phyloP scores from a whole-genome alignment of 1,140 invertebrate genomes.

The Drosophila novamexicana region DNA sequence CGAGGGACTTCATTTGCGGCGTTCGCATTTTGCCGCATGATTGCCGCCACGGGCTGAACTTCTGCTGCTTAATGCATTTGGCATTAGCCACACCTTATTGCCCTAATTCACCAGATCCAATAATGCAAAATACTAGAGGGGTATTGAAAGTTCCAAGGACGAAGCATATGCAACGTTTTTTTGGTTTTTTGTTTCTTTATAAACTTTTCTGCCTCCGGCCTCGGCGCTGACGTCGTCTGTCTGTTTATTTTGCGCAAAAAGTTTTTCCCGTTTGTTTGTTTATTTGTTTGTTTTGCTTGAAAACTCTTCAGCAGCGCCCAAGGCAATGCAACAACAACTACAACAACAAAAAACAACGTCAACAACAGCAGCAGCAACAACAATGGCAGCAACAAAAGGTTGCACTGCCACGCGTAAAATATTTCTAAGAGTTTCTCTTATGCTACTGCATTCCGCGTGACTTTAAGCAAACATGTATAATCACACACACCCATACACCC shows the following conservation, averaged over 20 bases:
- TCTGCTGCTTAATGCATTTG: constrained; percentile 26
- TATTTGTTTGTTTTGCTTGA: constrained; percentile 59
- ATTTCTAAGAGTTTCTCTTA: constrained; percentile 69
- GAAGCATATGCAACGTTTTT: constrained; percentile 28
- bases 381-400: constrained; percentile 54
- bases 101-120: constrained; percentile 2
- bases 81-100: constrained; percentile 21
- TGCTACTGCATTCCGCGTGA: constrained; percentile 70
- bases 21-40: not conserved
- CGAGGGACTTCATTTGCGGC: constrained; percentile 7
- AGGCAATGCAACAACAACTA: constrained; percentile 47
- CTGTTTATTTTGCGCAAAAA: constrained; percentile 47
- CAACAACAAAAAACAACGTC: constrained; percentile 6
- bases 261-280: constrained; percentile 53
- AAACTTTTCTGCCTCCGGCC: not conserved
- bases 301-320: constrained; percentile 57
- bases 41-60: constrained; percentile 14
- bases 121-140: constrained; percentile 20
- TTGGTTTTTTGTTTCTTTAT: constrained; percentile 12
- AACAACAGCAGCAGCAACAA: constrained; percentile 13
- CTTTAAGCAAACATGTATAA: constrained; percentile 43
- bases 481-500: constrained; percentile 2
- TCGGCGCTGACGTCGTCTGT: not conserved
- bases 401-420: constrained; percentile 75
- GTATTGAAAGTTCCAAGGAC: constrained; percentile 48